Percentiles rank a stretch among this genome's conserved stretches.
Evolutionary conservation across 2,113 vertebrate genomes (phyloP).

Genomic region (Andinoacara biseriatus): DNA sequence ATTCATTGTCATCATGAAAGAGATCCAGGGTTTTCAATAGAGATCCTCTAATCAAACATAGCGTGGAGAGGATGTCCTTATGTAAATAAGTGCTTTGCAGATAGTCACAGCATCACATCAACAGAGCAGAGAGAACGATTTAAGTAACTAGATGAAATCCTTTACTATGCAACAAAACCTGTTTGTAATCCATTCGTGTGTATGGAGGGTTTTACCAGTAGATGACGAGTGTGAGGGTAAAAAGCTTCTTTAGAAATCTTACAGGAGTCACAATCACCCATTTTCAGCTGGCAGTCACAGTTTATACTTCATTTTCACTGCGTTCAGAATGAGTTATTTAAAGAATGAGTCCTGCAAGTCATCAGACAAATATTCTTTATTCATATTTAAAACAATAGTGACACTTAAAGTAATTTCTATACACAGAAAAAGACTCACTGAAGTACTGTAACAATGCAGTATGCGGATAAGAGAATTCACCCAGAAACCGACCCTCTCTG

Average conservation of each 20-base stretch:
- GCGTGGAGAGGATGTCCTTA: slow-evolving; percentile 49
- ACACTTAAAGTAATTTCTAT: slow-evolving; percentile 50
- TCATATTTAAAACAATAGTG: slow-evolving; percentile 62
- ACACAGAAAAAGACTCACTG: slow-evolving; percentile 46
- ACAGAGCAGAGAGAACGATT: slow-evolving; percentile 11
- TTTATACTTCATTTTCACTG: not conserved
- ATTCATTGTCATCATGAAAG: slow-evolving; percentile 59
- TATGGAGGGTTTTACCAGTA: not conserved
- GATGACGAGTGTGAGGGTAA: slow-evolving; percentile 9
- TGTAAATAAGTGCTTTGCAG: slow-evolving; percentile 31
- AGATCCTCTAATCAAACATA: slow-evolving; percentile 64
- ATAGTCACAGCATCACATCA: slow-evolving; percentile 17
- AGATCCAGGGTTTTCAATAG: slow-evolving; percentile 28
- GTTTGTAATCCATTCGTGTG: not conserved
- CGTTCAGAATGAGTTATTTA: not conserved
- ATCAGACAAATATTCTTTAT: slow-evolving; percentile 66
- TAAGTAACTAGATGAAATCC: slow-evolving; percentile 14
- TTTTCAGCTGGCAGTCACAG: not conserved
- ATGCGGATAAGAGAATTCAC: slow-evolving; percentile 22
- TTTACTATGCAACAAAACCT: slow-evolving; percentile 59
- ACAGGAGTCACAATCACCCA: not conserved
- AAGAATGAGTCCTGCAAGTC: slow-evolving; percentile 4
- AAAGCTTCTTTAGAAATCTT: not conserved
- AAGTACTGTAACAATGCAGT: slow-evolving; percentile 25
- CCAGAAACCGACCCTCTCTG: slow-evolving; percentile 15